Base-by-base conservation (phyloP, 2,797 vertebrate species). In the Bradypodion ventrale region DNA sequence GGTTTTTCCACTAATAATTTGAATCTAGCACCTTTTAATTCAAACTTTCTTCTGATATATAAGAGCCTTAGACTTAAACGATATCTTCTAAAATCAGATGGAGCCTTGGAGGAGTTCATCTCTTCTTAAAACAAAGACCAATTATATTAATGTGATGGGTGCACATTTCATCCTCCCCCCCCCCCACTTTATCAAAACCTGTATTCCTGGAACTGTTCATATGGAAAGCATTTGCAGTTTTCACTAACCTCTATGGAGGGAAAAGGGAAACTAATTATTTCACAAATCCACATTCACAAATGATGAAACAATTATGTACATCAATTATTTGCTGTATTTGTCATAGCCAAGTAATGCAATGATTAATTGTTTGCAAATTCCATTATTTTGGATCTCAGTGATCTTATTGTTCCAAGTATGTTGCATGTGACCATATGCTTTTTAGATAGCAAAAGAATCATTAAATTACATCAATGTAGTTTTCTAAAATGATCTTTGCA, bases 221-320 rank as follows among this genome's bases (percentile, higher is more conserved):
- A 25, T 70, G 9, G 21, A 16, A 70, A 42, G 7, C 35, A 16
- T 7, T 68, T 68, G 6, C 12, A 5, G 37, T 8, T 70, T 42
- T n/a, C 25, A 70, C 37, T 8, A 70, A 10, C 27, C 25, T 42
- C 69, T 42, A 70, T 70, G 40, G 5, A 40, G 3, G 12, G 42
- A 25, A 70, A 70, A 70, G 12, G 37, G 23, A 70, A 70, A 27
- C 69, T 70, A 92, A 93, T 91, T 92, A 89, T 16, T 69, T 88
- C 80, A 87, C 66, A 93, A 89, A n/a, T n/a, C n/a, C n/a, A n/a
- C n/a, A n/a, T n/a, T n/a, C n/a, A n/a, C n/a, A n/a, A n/a, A 90
- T 68, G 90, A 90, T 87, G 84, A 91, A 90, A 44, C 56, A 90
- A 87, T 90, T 93, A 82, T 44, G 66, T 84, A 89, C 42, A 82